phyloP scores from a whole-genome alignment of 2,797 vertebrate genomes.

The Sebastiscus tertius region DNA sequence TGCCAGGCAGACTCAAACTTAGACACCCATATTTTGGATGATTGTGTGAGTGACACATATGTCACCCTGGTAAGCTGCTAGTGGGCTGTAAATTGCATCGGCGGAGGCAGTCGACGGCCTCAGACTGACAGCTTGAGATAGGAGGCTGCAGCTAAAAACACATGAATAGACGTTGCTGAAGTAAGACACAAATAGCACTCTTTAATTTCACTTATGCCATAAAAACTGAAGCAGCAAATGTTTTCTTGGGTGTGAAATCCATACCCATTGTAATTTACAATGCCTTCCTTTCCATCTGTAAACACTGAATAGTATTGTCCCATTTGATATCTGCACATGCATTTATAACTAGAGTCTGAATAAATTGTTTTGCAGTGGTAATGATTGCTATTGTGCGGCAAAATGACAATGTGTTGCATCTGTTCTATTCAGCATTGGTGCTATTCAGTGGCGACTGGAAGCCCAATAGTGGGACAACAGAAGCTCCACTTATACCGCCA shows the following conservation, averaged over 20 bases:
- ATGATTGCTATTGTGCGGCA: slow-evolving; percentile 35
- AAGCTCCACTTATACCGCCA: slow-evolving; percentile 36
- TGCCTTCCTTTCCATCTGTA: background rate
- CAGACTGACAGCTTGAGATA: slow-evolving; percentile 21
- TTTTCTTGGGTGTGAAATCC: background rate
- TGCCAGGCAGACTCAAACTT: slow-evolving; percentile 70
- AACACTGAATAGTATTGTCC: slow-evolving; percentile 33
- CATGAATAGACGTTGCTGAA: slow-evolving; percentile 43
- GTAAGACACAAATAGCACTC: slow-evolving; percentile 35
- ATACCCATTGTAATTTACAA: background rate
- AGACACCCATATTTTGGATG: slow-evolving; percentile 57
- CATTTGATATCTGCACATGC: slow-evolving; percentile 20
- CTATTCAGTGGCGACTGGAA: slow-evolving; percentile 34
- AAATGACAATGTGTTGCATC: slow-evolving; percentile 38
- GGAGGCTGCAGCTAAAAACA: background rate
- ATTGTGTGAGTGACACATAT: slow-evolving; percentile 51
- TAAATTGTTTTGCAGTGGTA: slow-evolving; percentile 20
- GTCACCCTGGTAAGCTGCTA: slow-evolving; percentile 37
- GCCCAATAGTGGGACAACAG: slow-evolving; percentile 39
- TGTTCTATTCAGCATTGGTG: slow-evolving; percentile 31
- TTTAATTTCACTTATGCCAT: slow-evolving; percentile 58
- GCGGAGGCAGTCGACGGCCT: slow-evolving; percentile 29
- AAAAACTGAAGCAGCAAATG: background rate
- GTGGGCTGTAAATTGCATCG: slow-evolving; percentile 60
- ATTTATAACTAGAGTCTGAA: slow-evolving; percentile 34